Evolutionary conservation across 2,797 vertebrate species (phyloP).

Genomic region (Eupleurogrammus muticus): DNA sequence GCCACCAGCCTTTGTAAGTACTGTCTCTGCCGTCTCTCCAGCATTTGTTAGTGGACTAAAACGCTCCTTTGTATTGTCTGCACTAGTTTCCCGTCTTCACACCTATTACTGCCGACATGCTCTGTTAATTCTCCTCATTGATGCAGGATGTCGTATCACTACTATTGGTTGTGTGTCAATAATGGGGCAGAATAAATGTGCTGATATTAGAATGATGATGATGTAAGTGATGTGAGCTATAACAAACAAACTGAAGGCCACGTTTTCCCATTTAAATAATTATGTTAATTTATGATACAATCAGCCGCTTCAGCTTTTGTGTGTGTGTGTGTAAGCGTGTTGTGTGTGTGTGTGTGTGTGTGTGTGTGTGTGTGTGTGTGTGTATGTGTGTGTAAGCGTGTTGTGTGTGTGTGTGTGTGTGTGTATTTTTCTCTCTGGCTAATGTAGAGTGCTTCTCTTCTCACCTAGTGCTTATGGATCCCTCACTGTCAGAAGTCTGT

Average conservation of each 20-base stretch:
- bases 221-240: background rate
- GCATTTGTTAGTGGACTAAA: slow-evolving; percentile 25
- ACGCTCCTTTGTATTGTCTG: slow-evolving; percentile 39
- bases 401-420: slow-evolving; percentile 39
- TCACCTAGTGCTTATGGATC: slow-evolving; percentile 94
- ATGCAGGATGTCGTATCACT: background rate
- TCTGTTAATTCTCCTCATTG: slow-evolving; percentile 16
- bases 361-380: slow-evolving; percentile 38
- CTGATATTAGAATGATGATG: background rate
- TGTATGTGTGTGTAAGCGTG: slow-evolving; percentile 26
- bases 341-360: slow-evolving; percentile 38
- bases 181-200: background rate
- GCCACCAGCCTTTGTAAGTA: slow-evolving; percentile 96
- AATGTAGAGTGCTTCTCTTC: slow-evolving; percentile 77
- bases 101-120: slow-evolving; percentile 21
- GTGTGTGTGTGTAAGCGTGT: slow-evolving; percentile 10
- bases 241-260: no score
- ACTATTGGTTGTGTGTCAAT: background rate
- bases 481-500: slow-evolving; percentile 96
- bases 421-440: slow-evolving; percentile 67
- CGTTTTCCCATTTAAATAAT: background rate
- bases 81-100: slow-evolving; percentile 53
- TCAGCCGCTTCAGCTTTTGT: slow-evolving; percentile 2
- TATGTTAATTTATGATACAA: background rate
- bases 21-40: background rate